A percentile compares a stretch with the other conserved stretches of the same genome.
Evolutionary conservation across 2,888 invertebrate species (phyloP).

Genomic region (Drosophila acutilabella): DNA sequence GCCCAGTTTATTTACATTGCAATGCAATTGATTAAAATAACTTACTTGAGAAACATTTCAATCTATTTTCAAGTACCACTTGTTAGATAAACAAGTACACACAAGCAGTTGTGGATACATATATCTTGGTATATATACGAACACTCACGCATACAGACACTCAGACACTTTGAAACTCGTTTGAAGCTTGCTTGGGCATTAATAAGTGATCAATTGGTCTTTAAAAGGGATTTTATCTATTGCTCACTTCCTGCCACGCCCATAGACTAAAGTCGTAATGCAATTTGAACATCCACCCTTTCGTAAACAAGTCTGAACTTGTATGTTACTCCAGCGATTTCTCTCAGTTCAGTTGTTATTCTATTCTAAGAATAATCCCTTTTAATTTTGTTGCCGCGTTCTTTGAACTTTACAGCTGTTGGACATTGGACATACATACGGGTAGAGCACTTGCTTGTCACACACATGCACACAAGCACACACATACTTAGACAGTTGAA

Average conservation of each 20-base stretch:
- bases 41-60: constrained; percentile 18
- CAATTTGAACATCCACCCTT: constrained; percentile 25
- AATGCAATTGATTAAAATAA: constrained; percentile 19
- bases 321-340: neutral
- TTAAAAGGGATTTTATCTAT: constrained; percentile 34
- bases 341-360: neutral
- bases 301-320: neutral
- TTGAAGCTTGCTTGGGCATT: constrained; percentile 9
- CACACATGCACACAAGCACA: constrained; percentile 14
- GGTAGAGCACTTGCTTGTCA: neutral
- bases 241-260: constrained; percentile 33
- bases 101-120: neutral
- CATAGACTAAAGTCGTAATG: constrained; percentile 1
- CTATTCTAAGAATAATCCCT: constrained; percentile 48
- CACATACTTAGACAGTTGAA: constrained; percentile 32
- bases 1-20: too few relatives aligned
- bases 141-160: neutral
- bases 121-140: neutral
- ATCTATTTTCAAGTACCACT: constrained; percentile 29
- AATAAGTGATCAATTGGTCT: constrained; percentile 39
- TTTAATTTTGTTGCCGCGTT: constrained; percentile 60
- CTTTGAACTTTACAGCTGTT: constrained; percentile 70
- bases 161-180: constrained; percentile 1
- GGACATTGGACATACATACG: constrained; percentile 8
- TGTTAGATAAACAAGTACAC: constrained; percentile 11